phyloP scores from a whole-genome alignment of 2,113 vertebrate species.

The Corythornis cristatus region DNA sequence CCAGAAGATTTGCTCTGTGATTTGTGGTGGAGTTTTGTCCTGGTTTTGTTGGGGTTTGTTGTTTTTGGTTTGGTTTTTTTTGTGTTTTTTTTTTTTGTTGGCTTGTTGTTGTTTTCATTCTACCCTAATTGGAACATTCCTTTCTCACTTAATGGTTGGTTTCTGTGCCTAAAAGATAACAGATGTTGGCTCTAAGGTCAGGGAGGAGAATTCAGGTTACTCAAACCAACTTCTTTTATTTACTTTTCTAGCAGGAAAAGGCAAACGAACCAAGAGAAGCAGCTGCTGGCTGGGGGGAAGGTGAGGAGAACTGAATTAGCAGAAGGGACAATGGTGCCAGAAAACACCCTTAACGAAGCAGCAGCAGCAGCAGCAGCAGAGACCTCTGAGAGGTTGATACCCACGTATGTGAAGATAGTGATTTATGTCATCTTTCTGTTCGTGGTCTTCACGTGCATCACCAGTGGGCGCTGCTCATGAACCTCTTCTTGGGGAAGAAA shows the following conservation, averaged over 20 bases:
- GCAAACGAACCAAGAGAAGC: constrained; percentile 46
- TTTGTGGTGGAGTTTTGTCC: too few relatives aligned
- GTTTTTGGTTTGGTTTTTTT: too few relatives aligned
- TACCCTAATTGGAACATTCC: neutral
- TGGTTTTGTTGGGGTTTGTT: too few relatives aligned
- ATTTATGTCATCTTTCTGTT: constrained; percentile 71
- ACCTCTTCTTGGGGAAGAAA: neutral
- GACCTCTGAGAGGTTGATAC: constrained; percentile 53
- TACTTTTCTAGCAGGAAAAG: constrained; percentile 44
- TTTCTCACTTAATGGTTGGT: neutral
- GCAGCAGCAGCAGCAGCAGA: constrained; percentile 14
- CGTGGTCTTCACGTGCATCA: constrained; percentile 59
- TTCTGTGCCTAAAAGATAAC: neutral
- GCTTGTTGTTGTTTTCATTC: neutral
- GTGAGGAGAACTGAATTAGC: too few relatives aligned
- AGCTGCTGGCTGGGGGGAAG: rapidly evolving
- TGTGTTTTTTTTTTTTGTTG: too few relatives aligned
- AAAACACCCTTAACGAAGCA: neutral
- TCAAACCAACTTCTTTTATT: neutral
- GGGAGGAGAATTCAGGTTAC: neutral
- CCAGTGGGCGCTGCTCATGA: neutral
- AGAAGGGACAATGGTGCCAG: neutral
- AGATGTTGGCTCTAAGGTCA: neutral
- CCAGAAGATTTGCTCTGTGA: neutral
- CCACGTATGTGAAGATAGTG: constrained; percentile 68